Base-by-base conservation (phyloP, 2,797 vertebrate genomes). In the Heliangelus exortis region DNA sequence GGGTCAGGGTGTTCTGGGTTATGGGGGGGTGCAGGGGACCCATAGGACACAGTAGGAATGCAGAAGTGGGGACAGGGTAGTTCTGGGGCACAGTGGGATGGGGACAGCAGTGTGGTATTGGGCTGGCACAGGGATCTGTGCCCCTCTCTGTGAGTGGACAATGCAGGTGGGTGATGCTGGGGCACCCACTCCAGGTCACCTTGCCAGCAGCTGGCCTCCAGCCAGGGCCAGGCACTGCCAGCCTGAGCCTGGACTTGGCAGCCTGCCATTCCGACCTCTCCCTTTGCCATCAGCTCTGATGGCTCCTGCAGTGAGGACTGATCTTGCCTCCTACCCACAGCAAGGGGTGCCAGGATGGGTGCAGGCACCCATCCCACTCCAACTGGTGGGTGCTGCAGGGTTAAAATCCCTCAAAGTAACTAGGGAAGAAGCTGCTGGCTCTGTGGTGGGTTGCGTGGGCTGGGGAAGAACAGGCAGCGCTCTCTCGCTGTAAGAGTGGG, bases 401-500 rank as follows among this genome's bases (percentile, higher is more conserved):
- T 91, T 94, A 67, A 92, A 95, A 92, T 83, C 61, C 65, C 61
- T 45, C 50, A 15, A 28, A 87, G 76, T 31, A 78, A 81, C 21
- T 31, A 43, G 43, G 74, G 58, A 91, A 96, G 74, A 41, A 91
- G 69, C 83, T 94, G 74, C 71, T 62, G 90, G 77, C 66, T 86
- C 36, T 2, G 0, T 31, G 57, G 5, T 9, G n/a, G 21, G 55
- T 68, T 2, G 59, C 1, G 87, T 95, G 92, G 94, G 93, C 73
- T 0, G 28, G 79, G 63, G 87, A 85, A 71, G 90, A 95, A 81
- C 86, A 94, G 93, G 93, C 85, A 75, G 66, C 76, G 5, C 82
- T 77, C 82, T 79, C 94, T 92, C 79, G 61, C 79, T 0, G 36
- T 84, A 81, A 89, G 93, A 93, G 93, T 79, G 90, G 92, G 96